Evolutionary conservation across 2,888 invertebrate species (phyloP), one percentile per base, ranked within the genome.

Genomic region (Cinara cedri): DNA sequence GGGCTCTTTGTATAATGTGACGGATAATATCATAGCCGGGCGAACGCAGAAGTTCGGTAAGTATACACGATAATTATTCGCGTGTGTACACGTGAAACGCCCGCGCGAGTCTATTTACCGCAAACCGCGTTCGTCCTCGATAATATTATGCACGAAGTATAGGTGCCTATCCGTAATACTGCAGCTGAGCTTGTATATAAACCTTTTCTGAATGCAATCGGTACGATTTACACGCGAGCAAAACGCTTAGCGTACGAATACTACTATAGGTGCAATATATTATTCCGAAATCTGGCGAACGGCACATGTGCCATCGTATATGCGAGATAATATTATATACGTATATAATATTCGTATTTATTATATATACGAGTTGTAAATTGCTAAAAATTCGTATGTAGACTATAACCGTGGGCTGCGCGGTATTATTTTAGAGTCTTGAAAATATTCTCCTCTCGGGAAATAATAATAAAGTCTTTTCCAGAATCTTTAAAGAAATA

Each of bases 41-140:
- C 51, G 13, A 74, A 63, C 51, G 42, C 3, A 34, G 63, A 44
- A 74, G 74, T 74, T 74, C 63, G 51, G 63, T 63, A 74, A 74
- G 51, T 42, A 74, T n/a, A n/a, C n/a, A n/a, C 62, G 74, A 49
- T 74, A 74, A 74, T n/a, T n/a, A 34, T 74, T 54, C 16, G 51
- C n/a, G 60, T 21, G 21, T 34, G 34, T 34, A 34, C 6, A 6
- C n/a, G n/a, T n/a, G n/a, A n/a, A n/a, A n/a, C n/a, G n/a, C n/a
- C 34, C 34, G 3, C 10, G 34, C 34, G 74, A n/a, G n/a, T 51
- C 1, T n/a, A 24, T 74, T 63, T 51, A 74, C 63, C 34, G n/a
- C 49, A 72, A 62, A 72, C 49, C 62, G n/a, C 68, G 10, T 54
- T 11, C 13, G 63, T 42, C 63, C 21, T 74, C 44, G 71, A 16